Evolutionary conservation across 2,888 invertebrate genomes (phyloP), one percentile per base, ranked within the genome.

Genomic region (Gasteruption jaculator): DNA sequence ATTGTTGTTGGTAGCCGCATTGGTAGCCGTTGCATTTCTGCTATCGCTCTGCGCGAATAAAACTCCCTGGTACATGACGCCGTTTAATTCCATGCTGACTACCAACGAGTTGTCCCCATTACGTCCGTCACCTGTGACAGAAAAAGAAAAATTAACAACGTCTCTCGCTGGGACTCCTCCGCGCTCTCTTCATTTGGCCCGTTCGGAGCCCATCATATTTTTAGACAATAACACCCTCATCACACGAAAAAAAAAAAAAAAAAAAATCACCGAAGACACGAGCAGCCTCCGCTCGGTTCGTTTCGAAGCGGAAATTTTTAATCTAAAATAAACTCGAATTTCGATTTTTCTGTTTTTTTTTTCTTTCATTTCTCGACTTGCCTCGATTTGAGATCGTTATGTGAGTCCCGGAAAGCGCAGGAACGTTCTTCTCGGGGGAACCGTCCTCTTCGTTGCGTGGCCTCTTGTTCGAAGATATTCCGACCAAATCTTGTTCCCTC

Each of bases 81-180:
- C 96, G 68, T 97, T 95, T 48, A 97, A 78, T 72, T 97, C 94
- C 85, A 99, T 91, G 61, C 91, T 91, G 21, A 97, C 93, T 25
- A 89, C 86, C 50, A 97, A 74, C 41, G 94, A 92, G 63, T 85
- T 90, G 64, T 92, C 91, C 7, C 88, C 86, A 56, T 85, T 86
- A 50, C 80, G 78, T 18, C 86, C 84, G 62, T 89, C 90, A 54
- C 86, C 93, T 91, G 73, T 0, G 73, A 75, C 46, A 53, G 55
- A 61, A 54, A 50, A 48, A 54, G 54, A 50, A 45, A 49, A 44
- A 34, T 20, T 31, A 31, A 11, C 4, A 15, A 7, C 10, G 10
- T 15, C 14, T 19, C n/a, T n/a, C n/a, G n/a, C n/a, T n/a, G n/a
- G n/a, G n/a, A n/a, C n/a, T n/a, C n/a, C n/a, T n/a, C n/a, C n/a